phyloP scores from a whole-genome alignment of 2,113 vertebrate species.

The Clarias macrocephalus region DNA sequence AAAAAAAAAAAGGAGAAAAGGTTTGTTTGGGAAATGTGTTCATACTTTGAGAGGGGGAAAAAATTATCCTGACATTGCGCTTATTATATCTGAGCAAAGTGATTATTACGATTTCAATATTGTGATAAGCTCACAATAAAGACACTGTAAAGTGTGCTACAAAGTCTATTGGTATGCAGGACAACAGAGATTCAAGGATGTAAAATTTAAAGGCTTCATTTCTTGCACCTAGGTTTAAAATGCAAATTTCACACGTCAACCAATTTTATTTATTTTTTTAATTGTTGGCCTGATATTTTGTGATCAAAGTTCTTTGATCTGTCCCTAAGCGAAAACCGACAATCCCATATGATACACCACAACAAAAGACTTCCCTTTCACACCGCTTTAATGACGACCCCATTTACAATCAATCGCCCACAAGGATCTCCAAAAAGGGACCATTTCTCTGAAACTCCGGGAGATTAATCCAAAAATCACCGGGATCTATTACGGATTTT shows the following conservation, averaged over 20 bases:
- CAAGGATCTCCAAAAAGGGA: not conserved
- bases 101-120: not conserved
- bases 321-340: not conserved
- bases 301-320: not conserved
- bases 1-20: constrained; percentile 52
- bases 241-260: not conserved
- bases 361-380: not conserved
- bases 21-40: no score
- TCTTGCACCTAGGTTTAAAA: not conserved
- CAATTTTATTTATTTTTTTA: not conserved
- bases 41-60: no score
- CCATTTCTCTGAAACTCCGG: not conserved
- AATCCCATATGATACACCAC: not conserved
- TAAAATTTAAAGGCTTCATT: not conserved
- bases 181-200: not conserved
- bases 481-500: not conserved
- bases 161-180: not conserved
- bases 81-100: not conserved
- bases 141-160: not conserved
- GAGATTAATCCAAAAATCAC: not conserved
- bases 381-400: not conserved
- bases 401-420: constrained; percentile 3
- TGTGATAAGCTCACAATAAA: not conserved
- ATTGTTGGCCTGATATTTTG: not conserved
- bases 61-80: not conserved